Evolutionary conservation across 1,140 invertebrate genomes (phyloP), one percentile per base, ranked within the genome.

Genomic region (Drosophila dunni): DNA sequence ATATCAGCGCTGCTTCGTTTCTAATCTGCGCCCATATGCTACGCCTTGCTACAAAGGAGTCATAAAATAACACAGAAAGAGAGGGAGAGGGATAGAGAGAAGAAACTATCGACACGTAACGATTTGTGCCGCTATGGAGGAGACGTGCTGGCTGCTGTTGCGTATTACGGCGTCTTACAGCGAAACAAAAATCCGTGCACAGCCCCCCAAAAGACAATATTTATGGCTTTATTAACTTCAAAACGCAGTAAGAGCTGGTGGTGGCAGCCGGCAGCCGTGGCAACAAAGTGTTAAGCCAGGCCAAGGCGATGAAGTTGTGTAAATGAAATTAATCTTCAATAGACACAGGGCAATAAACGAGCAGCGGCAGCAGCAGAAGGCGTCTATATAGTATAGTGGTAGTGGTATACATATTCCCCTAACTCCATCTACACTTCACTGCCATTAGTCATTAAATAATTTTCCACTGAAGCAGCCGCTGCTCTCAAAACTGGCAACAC

Each of bases 311-410:
- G 83, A 88, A 88, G 83, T 88, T 88, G 83, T 88, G 81, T 81
- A 82, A 90, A 90, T 90, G 86, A 90, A 90, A 90, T 90, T 90
- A 90, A 90, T 90, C 86, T 90, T 90, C 78, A 86, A 90, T 90
- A 90, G 86, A 90, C 86, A 86, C 83, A 80, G 86, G 70, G 82
- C 86, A 90, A 90, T 90, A 90, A 90, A 90, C 79, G 74, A 62
- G 13, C 48, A 46, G 40, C 40, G 13, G 46, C 46, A 50, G 60
- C 79, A 57, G 58, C 69, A 64, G 64, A 68, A 68, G 73, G 77
- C 82, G 72, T 54, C 46, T 54, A 36, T 38, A 46, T 29, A 33
- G 24, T 7, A 8, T 33, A 54, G 24, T 29, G 6, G 24, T 29
- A 29, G 24, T 29, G 6, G 24, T 33, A 54, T 38, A 15, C 15